Conservation (phyloP, 2,113 vertebrate genomes). For the Peromyscus leucopus region DNA sequence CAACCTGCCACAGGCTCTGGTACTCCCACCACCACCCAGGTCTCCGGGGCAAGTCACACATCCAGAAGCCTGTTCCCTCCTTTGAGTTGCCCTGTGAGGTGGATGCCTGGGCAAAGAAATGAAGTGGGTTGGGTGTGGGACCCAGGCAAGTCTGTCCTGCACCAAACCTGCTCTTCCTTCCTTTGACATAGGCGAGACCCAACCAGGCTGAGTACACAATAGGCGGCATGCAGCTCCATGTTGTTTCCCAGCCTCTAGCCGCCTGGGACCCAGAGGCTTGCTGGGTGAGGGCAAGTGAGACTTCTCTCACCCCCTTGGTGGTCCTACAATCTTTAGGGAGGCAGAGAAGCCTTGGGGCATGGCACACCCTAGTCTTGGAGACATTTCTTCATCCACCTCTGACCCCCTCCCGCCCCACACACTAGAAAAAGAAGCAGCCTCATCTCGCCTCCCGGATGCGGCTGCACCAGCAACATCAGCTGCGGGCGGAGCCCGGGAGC, state of each 20-base stretch:
- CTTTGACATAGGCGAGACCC: not conserved
- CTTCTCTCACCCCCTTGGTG: not conserved
- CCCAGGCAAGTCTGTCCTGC: not conserved
- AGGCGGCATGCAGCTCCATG: slow-evolving; percentile 28
- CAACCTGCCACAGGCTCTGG: not conserved
- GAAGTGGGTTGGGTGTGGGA: not conserved
- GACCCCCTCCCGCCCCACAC: not conserved
- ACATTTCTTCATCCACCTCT: slow-evolving; percentile 39
- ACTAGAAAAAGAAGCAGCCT: slow-evolving; percentile 28
- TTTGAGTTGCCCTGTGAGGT: not conserved
- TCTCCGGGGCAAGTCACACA: not conserved
- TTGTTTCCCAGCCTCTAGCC: not conserved
- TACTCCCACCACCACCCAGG: not conserved
- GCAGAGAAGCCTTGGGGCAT: not conserved
- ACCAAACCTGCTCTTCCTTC: not conserved
- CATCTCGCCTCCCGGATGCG: slow-evolving; percentile 70
- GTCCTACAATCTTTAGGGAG: not conserved
- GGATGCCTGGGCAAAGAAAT: not conserved
- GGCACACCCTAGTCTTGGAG: not conserved
- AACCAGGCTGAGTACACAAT: slow-evolving; percentile 62
- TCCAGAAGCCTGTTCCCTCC: not conserved
- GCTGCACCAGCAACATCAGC: slow-evolving; percentile 71
- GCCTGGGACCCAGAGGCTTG: not conserved
- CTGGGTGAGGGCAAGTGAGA: not conserved
- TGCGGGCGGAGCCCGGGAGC: slow-evolving; percentile 77